phyloP scores from a whole-genome alignment of 2,888 invertebrate genomes.

The Pheosia tremula region DNA sequence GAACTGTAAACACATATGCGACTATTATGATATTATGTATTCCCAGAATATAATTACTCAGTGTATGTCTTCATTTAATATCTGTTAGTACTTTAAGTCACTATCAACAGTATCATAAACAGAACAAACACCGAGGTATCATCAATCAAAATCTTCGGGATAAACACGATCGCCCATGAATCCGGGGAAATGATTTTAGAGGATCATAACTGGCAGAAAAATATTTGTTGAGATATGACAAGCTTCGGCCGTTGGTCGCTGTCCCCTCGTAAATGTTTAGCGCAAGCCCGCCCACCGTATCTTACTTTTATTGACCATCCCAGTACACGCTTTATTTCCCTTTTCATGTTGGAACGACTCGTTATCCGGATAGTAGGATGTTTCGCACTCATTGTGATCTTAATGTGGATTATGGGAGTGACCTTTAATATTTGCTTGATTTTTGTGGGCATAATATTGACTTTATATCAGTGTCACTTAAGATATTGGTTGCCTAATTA shows the following conservation, averaged over 20 bases:
- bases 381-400: slow-evolving; percentile 30
- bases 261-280: slow-evolving; percentile 45
- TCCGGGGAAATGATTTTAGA: slow-evolving; percentile 16
- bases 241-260: not conserved
- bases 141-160: slow-evolving; percentile 28
- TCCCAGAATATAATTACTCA: no score
- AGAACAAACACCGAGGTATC: slow-evolving; percentile 27
- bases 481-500: no score
- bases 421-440: not conserved
- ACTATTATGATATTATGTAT: no score
- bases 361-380: slow-evolving; percentile 31
- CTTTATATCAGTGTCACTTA: not conserved
- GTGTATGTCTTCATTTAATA: no score
- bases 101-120: slow-evolving; percentile 8
- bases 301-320: slow-evolving; percentile 41
- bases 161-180: slow-evolving; percentile 21
- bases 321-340: slow-evolving; percentile 33
- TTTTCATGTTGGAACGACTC: slow-evolving; percentile 21
- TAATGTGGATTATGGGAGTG: slow-evolving; percentile 15
- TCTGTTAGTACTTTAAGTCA: not conserved
- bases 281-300: slow-evolving; percentile 39
- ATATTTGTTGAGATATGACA: slow-evolving; percentile 23
- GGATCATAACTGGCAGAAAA: slow-evolving; percentile 24
- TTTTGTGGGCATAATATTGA: not conserved
- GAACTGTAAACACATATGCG: no score